Conservation (phyloP, 2,113 vertebrate species). For the Catharus bicknelli region DNA sequence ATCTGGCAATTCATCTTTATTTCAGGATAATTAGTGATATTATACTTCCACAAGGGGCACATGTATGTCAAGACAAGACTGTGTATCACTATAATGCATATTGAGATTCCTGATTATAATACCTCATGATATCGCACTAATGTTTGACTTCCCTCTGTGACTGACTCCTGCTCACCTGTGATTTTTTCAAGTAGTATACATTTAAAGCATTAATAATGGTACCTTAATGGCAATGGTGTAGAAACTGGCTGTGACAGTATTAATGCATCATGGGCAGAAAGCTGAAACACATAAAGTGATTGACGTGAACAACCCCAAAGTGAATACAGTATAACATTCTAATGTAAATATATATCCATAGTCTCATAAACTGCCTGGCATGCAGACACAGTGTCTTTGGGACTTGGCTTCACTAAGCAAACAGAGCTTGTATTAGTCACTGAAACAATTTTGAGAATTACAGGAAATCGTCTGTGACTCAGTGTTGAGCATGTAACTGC, state of each 20-base stretch:
- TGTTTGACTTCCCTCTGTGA: neutral
- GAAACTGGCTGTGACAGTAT: slow-evolving; percentile 95
- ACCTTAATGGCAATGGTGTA: slow-evolving; percentile 96
- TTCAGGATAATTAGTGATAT: neutral
- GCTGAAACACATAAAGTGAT: slow-evolving; percentile 75
- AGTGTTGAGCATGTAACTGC: neutral
- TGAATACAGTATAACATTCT: slow-evolving; percentile 7
- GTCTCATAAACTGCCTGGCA: neutral
- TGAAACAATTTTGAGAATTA: neutral
- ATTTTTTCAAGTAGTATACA: slow-evolving; percentile 9
- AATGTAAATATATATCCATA: neutral
- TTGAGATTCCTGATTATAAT: neutral
- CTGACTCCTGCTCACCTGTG: neutral
- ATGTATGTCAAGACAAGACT: neutral
- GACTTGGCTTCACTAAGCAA: neutral
- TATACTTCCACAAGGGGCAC: neutral
- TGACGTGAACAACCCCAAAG: neutral
- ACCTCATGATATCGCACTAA: neutral
- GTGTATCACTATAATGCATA: neutral
- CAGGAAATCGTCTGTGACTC: neutral
- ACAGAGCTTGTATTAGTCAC: neutral
- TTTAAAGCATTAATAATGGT: slow-evolving; percentile 57
- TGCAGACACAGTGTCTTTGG: neutral
- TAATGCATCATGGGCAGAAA: slow-evolving; percentile 90
- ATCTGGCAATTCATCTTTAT: neutral